These are phyloP conservation scores for Lepisosteus osseus DNA, from an alignment of 2,113 vertebrate genomes.

Conservation along the genomic window DNA sequence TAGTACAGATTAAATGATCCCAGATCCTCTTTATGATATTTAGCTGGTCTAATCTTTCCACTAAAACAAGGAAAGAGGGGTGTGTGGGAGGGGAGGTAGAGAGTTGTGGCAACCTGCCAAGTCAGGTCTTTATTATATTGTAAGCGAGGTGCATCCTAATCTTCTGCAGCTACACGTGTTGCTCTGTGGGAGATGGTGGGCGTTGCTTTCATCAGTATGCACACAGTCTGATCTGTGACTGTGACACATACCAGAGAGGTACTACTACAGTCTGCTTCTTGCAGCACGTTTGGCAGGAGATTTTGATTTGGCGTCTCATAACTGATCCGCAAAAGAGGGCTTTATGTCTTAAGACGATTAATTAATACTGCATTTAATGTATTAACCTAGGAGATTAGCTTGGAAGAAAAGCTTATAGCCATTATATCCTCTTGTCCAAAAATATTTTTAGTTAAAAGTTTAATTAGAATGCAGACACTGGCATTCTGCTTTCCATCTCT, in stretches of 20 bases:
- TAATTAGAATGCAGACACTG: constrained; percentile 30
- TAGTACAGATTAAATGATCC: constrained; percentile 38
- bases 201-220: background rate
- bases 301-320: background rate
- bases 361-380: constrained; percentile 42
- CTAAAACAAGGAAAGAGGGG: constrained; percentile 33
- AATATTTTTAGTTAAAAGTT: constrained; percentile 32
- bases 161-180: background rate
- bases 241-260: background rate
- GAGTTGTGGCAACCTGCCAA: background rate
- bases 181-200: background rate
- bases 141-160: constrained; percentile 4
- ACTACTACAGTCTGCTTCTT: background rate
- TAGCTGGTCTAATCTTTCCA: constrained; percentile 47
- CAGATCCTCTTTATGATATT: constrained; percentile 45
- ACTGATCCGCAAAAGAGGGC: background rate
- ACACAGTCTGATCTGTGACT: background rate
- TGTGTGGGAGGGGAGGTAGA: background rate
- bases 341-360: constrained; percentile 35
- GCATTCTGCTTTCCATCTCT: constrained; percentile 4
- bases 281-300: background rate
- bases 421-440: constrained; percentile 32
- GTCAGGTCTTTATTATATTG: constrained; percentile 1
- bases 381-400: constrained; percentile 42
- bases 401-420: constrained; percentile 33